These are phyloP conservation scores for Sinocyclocheilus anshuiensis DNA, from an alignment of 2,113 vertebrate species.

Conservation along the genomic window DNA sequence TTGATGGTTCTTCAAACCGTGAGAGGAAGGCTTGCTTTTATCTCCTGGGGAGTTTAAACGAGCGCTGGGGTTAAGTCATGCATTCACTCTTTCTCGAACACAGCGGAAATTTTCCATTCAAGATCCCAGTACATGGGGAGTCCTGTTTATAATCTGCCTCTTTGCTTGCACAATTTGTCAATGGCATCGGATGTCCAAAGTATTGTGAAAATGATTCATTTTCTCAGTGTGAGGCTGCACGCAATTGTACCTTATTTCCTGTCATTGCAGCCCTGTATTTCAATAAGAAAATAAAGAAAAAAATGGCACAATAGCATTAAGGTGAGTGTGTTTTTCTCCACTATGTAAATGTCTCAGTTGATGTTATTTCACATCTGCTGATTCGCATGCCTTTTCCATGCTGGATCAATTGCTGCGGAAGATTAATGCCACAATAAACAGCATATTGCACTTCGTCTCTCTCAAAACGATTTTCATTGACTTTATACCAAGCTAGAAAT, in stretches of 20 bases:
- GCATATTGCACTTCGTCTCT: constrained; percentile 26
- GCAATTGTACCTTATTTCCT: constrained; percentile 22
- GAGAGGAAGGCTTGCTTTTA: constrained; percentile 2
- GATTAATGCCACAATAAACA: constrained; percentile 38
- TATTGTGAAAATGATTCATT: constrained; percentile 40
- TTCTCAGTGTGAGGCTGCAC: constrained; percentile 38
- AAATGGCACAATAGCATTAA: not conserved
- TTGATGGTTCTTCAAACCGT: constrained; percentile 40
- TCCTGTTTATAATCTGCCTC: constrained; percentile 44
- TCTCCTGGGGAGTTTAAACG: constrained; percentile 24
- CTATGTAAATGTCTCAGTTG: constrained; percentile 28
- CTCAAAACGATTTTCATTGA: constrained; percentile 31
- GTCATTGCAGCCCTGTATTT: not conserved
- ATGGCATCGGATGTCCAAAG: constrained; percentile 43
- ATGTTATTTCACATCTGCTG: constrained; percentile 7
- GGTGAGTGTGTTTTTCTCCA: constrained; percentile 10
- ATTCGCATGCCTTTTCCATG: not conserved
- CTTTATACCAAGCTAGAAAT: constrained; percentile 31
- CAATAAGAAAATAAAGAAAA: constrained; percentile 2
- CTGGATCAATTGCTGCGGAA: constrained; percentile 14
- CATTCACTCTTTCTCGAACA: not conserved
- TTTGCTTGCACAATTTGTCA: constrained; percentile 50
- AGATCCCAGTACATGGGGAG: constrained; percentile 33
- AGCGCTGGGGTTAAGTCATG: constrained; percentile 20
- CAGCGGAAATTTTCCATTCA: constrained; percentile 24